A percentile compares a stretch with the other conserved stretches of the same genome.
These are phyloP conservation scores for Scaptodrosophila lebanonensis DNA, from an alignment of 1,140 invertebrate genomes.

Conservation along the genomic window DNA sequence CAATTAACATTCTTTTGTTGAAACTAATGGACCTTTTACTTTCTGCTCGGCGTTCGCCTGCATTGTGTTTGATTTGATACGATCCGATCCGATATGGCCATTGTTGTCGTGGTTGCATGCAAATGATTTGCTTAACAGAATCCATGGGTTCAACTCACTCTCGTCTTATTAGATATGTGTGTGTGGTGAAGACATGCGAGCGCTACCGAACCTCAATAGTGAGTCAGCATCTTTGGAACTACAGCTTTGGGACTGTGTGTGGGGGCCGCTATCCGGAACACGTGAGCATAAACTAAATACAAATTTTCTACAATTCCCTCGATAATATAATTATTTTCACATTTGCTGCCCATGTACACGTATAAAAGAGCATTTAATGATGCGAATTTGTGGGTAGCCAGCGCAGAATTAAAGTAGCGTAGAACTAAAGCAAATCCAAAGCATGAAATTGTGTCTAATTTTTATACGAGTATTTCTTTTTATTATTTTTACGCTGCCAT, in stretches of 20 bases:
- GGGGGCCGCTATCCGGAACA: too few species aligned
- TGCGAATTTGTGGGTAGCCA: slow-evolving; percentile 1
- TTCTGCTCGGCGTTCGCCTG: slow-evolving; percentile 24
- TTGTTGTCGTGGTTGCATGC: slow-evolving; percentile 34
- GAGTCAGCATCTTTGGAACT: too few species aligned
- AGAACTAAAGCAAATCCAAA: slow-evolving; percentile 66
- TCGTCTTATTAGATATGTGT: too few species aligned
- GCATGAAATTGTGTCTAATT: slow-evolving; percentile 68
- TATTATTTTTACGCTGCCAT: too few species aligned
- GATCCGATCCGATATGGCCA: slow-evolving; percentile 40
- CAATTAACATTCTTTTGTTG: slow-evolving; percentile 70
- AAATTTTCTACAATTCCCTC: slow-evolving; percentile 3
- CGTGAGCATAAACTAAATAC: too few species aligned
- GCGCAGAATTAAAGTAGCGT: slow-evolving; percentile 63
- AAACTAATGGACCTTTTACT: slow-evolving; percentile 66
- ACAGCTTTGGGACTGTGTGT: too few species aligned
- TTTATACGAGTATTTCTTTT: too few species aligned
- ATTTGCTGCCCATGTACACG: slow-evolving; percentile 26
- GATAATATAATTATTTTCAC: slow-evolving; percentile 60
- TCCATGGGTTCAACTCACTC: too few species aligned
- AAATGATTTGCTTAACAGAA: slow-evolving; percentile 50
- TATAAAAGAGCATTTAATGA: neutral
- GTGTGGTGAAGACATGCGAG: too few species aligned
- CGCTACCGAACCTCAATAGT: slow-evolving; percentile 28
- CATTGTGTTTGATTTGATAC: slow-evolving; percentile 5